A percentile compares a stretch with the other conserved stretches of the same genome.
Conservation (phyloP, 2,888 invertebrate species). For the Papilio gigon region DNA sequence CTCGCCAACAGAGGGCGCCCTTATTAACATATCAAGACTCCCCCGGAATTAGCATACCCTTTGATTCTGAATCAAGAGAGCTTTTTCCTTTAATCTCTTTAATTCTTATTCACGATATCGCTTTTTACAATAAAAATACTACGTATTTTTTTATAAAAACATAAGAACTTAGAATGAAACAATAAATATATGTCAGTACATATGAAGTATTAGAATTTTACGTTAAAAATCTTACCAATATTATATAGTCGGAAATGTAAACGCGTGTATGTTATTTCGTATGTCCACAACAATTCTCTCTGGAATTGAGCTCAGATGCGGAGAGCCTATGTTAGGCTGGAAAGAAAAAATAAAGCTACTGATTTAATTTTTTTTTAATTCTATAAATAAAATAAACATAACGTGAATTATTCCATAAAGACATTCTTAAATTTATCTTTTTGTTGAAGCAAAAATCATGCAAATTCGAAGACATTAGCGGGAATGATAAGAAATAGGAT, state of each 20-base stretch:
- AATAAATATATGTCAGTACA: not conserved
- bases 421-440: conserved; percentile 52
- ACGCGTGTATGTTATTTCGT: no score
- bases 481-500: conserved; percentile 78
- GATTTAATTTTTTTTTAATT: no score
- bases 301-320: no score
- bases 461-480: conserved; percentile 78
- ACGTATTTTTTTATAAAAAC: not conserved
- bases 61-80: conserved; percentile 63
- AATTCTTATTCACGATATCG: conserved; percentile 58
- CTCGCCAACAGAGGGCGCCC: conserved; percentile 63
- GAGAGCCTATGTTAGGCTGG: no score
- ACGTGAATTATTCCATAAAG: not conserved
- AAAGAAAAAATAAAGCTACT: not conserved
- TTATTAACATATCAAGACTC: conserved; percentile 61
- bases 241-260: no score
- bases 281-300: no score
- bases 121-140: conserved; percentile 25
- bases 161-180: not conserved
- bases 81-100: conserved; percentile 70
- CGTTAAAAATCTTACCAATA: no score
- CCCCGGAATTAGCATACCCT: conserved; percentile 65
- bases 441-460: conserved; percentile 63
- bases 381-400: not conserved
- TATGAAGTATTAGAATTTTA: no score